A percentile compares a stretch with the other conserved stretches of the same genome.
Evolutionary conservation across 1,140 invertebrate species (phyloP).

Genomic region (Heliconius eleuchia): DNA sequence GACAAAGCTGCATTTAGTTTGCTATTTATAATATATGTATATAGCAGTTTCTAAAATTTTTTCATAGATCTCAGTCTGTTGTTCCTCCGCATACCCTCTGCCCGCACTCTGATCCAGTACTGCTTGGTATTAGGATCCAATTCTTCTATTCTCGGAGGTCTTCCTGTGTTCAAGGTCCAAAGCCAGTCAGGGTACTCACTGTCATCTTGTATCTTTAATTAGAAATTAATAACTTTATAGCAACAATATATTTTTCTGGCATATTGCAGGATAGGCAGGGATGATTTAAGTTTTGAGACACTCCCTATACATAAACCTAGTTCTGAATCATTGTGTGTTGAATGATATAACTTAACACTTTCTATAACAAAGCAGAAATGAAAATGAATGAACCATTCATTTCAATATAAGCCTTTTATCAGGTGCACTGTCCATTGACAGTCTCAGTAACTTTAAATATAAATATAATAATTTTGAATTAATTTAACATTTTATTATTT

Average conservation of each 20-base stretch:
- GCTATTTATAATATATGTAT: neutral
- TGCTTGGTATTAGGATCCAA: slow-evolving; percentile 89
- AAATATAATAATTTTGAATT: neutral
- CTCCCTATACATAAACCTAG: too few relatives aligned
- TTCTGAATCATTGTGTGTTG: too few relatives aligned
- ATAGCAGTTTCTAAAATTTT: slow-evolving; percentile 54
- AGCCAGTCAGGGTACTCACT: slow-evolving; percentile 97
- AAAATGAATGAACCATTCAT: too few relatives aligned
- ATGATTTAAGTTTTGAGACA: too few relatives aligned
- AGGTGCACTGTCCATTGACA: too few relatives aligned
- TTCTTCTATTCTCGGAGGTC: slow-evolving; percentile 85
- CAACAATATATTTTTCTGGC: neutral
- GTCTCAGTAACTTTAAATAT: neutral
- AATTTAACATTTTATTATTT: too few relatives aligned
- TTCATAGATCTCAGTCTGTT: slow-evolving; percentile 83
- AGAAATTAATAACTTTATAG: neutral
- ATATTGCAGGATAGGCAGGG: too few relatives aligned
- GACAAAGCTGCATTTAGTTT: neutral
- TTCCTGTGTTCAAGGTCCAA: slow-evolving; percentile 87
- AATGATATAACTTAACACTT: too few relatives aligned
- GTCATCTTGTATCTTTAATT: slow-evolving; percentile 87
- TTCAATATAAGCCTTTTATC: too few relatives aligned
- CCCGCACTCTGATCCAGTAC: slow-evolving; percentile 90
- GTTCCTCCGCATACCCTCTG: slow-evolving; percentile 83
- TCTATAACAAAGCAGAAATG: too few relatives aligned